Evolutionary conservation across 2,797 vertebrate genomes (phyloP).

Genomic region (Enteromius anoplus): DNA sequence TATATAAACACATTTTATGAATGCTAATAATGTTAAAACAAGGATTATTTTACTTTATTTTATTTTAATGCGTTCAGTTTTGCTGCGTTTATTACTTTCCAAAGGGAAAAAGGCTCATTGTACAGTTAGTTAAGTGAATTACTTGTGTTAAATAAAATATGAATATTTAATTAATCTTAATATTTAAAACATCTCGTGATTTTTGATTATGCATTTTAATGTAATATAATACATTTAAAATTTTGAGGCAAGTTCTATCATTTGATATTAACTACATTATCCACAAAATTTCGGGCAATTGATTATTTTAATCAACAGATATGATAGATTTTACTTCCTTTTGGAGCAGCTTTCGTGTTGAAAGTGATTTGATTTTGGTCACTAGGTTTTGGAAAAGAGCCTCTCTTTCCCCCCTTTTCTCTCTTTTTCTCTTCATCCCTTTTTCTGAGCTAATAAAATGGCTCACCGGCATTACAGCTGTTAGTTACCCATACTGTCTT

Average conservation of each 20-base stretch:
- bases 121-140: neutral
- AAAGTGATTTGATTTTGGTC: neutral
- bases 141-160: neutral
- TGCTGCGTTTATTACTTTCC: neutral
- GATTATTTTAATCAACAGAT: neutral
- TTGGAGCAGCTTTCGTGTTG: neutral
- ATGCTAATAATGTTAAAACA: too few species aligned
- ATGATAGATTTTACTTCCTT: neutral
- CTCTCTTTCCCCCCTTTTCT: neutral
- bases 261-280: neutral
- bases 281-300: too few species aligned
- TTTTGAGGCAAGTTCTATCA: too few species aligned
- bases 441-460: conserved; percentile 8
- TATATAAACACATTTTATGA: too few species aligned
- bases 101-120: neutral
- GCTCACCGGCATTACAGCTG: conserved; percentile 18
- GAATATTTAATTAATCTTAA: neutral
- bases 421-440: neutral
- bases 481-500: conserved; percentile 19
- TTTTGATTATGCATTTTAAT: neutral
- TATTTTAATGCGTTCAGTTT: neutral
- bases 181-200: neutral
- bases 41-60: too few species aligned
- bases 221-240: neutral
- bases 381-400: conserved; percentile 12